Base-by-base conservation (phyloP, 2,113 vertebrate species). In the Pipra filicauda region DNA sequence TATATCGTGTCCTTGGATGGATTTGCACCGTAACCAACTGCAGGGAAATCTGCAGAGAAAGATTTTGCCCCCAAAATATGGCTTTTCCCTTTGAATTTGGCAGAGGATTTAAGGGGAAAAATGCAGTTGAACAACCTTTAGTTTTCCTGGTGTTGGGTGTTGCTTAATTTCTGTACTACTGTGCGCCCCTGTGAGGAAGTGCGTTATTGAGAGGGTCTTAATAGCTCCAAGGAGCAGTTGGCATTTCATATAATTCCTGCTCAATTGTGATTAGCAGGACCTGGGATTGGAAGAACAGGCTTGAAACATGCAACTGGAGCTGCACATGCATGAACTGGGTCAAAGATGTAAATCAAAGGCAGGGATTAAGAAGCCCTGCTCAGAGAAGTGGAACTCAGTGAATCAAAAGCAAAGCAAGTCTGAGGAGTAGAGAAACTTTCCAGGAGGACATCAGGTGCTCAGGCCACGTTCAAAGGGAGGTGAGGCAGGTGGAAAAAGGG, bases 341-440 rank as follows among this genome's bases (percentile, higher is more conserved):
- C 0, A 1, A 58, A 37, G 49, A 30, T 1, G 23, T n/a, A 51
- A 51, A 82, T 52, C 28, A 55, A 28, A 81, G 11, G 46, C 11
- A 70, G 9, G 49, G 28, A 81, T 58, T 62, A 48, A 51, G 46
- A 55, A 41, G 0, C 19, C 3, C 23, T 26, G 20, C 18, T 73
- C 3, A 0, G 13, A 66, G 72, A 55, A 33, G 12, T 21, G 58
- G 39, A 78, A 87, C 0, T 2, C 57, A 52, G 59, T 1, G 0
- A 20, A 31, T 64, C 33, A 35, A 79, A 72, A 76, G 46, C 6
- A 0, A 64, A 83, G 44, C 0, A 5, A 82, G 77, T 37, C 58
- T 9, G 13, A 43, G 84, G n/a, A 51, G 31, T 59, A 77, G 89
- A 78, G 65, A n/a, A 20, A 11, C 37, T 51, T 77, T 12, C 18